These are phyloP conservation scores for Monochamus alternatus DNA, from an alignment of 2,888 invertebrate genomes.

Conservation along the genomic window DNA sequence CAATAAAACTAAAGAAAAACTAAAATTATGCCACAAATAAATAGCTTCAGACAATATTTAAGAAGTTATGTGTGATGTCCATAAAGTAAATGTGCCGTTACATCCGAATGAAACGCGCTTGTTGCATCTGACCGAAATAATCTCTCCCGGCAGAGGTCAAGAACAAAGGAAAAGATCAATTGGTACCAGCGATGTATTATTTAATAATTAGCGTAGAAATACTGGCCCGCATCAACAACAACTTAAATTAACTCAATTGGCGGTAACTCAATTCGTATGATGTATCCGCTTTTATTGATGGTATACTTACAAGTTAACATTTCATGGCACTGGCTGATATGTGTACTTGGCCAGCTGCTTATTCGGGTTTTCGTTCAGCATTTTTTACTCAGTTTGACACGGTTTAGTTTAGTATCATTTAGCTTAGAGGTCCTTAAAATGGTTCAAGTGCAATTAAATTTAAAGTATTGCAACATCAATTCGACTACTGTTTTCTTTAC, in stretches of 20 bases:
- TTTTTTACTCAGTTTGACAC: too few relatives aligned
- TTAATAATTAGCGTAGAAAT: conserved; percentile 42
- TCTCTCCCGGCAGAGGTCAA: conserved; percentile 35
- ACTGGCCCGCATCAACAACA: conserved; percentile 36
- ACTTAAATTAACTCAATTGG: conserved; percentile 39
- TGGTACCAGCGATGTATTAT: conserved; percentile 41
- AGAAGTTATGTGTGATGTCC: too few relatives aligned
- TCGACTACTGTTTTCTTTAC: too few relatives aligned
- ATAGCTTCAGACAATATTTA: neutral
- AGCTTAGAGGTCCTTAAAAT: too few relatives aligned
- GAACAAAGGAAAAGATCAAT: conserved; percentile 45
- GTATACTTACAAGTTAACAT: conserved; percentile 1
- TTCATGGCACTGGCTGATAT: neutral
- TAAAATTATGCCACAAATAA: too few relatives aligned
- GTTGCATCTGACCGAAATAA: conserved; percentile 1
- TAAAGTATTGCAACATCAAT: too few relatives aligned
- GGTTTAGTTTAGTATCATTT: too few relatives aligned
- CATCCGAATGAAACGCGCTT: neutral
- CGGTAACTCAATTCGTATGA: conserved; percentile 9
- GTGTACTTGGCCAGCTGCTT: too few relatives aligned
- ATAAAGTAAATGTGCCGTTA: too few relatives aligned
- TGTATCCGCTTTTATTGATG: conserved; percentile 6
- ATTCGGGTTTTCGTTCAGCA: too few relatives aligned
- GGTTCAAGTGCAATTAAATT: too few relatives aligned
- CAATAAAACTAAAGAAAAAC: too few relatives aligned